Base-by-base conservation (phyloP, 1,140 invertebrate genomes). In the Drosophila rufa region DNA sequence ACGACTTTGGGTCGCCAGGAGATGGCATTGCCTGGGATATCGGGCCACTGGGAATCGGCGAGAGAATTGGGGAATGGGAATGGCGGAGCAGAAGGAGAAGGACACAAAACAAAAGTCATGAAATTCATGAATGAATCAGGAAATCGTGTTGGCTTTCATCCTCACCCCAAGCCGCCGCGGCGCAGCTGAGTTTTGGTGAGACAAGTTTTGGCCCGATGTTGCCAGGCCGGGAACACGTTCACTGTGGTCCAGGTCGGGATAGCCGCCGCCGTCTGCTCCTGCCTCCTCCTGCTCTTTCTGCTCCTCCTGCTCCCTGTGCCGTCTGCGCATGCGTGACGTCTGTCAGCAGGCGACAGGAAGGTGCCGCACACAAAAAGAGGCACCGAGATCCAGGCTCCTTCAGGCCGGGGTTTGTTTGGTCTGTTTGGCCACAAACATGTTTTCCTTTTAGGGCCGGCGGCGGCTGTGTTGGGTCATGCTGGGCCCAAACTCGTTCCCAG, bases 71-170 rank as follows among this genome's bases (percentile, higher is more conserved):
- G 36, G 46, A 12, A 74, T 30, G 46, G 22, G 5, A 30, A 25
- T 3, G 22, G 22, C 3, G 27, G 27, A 30, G 27, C n/a, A 30
- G 46, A 64, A 60, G 43, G 45, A 48, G 55, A 78, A 78, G 70
- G 80, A 90, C 68, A 80, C 73, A 89, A 84, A 71, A 67, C 65
- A 80, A 89, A 78, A 84, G 79, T 84, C 84, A 76, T 89, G 69
- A 89, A 79, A 89, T 84, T 89, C 84, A 87, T 87, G 84, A 87
- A 87, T 87, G 84, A 87, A 87, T 87, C 83, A 86, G 80, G 65
- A 68, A 86, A 84, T 87, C 77, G 77, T 79, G 84, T 80, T 66
- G 77, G 45, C 75, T 68, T 78, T 79, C 70, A 71, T 71, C 51
- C 69, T 58, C 69, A 38, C 66, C 69, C 43, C 43, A 46, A 42